Conservation (phyloP, 2,888 invertebrate genomes). For the Mythimna pallens region DNA sequence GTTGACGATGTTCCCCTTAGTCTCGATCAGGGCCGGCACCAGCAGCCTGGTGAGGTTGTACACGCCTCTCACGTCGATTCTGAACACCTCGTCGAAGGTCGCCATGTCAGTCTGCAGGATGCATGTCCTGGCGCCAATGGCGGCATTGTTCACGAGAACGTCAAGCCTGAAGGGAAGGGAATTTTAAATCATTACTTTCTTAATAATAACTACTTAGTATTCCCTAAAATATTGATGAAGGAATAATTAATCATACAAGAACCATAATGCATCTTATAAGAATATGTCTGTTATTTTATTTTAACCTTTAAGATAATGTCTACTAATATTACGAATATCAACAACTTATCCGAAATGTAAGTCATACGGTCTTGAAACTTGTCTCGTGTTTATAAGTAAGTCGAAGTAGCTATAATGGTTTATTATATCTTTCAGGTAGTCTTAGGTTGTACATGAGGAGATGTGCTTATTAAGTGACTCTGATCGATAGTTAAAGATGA, state of each 20-base stretch:
- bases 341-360: background rate
- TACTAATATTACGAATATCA: background rate
- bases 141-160: constrained; percentile 88
- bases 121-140: constrained; percentile 83
- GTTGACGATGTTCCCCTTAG: constrained; percentile 93
- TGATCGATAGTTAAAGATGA: too few species aligned
- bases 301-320: too few species aligned
- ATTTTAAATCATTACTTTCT: background rate
- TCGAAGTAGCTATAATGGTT: too few species aligned
- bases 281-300: too few species aligned
- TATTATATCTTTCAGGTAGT: too few species aligned
- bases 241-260: too few species aligned
- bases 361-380: background rate
- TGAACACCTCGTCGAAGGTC: constrained; percentile 86
- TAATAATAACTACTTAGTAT: too few species aligned
- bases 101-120: constrained; percentile 68
- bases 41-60: constrained; percentile 92
- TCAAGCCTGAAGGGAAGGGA: constrained; percentile 50
- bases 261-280: too few species aligned
- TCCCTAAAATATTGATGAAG: too few species aligned
- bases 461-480: too few species aligned
- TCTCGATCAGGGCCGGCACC: constrained; percentile 92
- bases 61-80: constrained; percentile 91
- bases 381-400: background rate
- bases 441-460: too few species aligned